phyloP scores from a whole-genome alignment of 64 coral and sea anemone species.

The Catalaphyllia jardinei region DNA sequence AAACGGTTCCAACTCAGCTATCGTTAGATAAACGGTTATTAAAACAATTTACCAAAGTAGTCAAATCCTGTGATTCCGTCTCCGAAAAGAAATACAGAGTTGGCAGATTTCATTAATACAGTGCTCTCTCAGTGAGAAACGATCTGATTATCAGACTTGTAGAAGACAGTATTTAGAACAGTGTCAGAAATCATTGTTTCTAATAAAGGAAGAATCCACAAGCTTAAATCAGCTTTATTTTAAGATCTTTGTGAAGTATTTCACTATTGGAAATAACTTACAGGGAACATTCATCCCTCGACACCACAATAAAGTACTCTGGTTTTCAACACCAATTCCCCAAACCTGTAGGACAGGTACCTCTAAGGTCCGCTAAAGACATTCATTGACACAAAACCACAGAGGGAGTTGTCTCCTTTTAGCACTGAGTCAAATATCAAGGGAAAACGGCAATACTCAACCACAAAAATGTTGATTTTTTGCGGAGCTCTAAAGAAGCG shows the following conservation, averaged over 20 bases:
- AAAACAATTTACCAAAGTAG: not conserved
- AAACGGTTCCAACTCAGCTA: not conserved
- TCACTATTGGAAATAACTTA: no score
- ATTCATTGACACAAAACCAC: not conserved
- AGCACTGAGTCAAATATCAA: not conserved
- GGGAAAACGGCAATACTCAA: not conserved
- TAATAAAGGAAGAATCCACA: no score
- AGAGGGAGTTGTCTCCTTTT: not conserved
- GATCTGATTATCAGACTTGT: no score
- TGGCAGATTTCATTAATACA: no score
- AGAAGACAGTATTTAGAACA: no score
- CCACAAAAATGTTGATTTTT: slow-evolving; percentile 46
- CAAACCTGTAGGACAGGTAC: not conserved
- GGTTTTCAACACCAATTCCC: not conserved
- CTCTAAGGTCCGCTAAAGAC: not conserved
- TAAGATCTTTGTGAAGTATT: no score
- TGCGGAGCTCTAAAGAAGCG: slow-evolving; percentile 18
- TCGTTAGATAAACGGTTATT: not conserved
- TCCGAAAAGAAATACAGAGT: no score
- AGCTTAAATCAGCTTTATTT: no score
- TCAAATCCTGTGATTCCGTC: not conserved
- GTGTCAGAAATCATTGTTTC: no score
- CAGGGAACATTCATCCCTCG: no score
- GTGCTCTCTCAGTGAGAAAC: no score
- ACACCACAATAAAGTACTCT: not conserved